These are phyloP conservation scores for Chaunax sp. DNA, from an alignment of 2,797 vertebrate species.

Conservation along the genomic window DNA sequence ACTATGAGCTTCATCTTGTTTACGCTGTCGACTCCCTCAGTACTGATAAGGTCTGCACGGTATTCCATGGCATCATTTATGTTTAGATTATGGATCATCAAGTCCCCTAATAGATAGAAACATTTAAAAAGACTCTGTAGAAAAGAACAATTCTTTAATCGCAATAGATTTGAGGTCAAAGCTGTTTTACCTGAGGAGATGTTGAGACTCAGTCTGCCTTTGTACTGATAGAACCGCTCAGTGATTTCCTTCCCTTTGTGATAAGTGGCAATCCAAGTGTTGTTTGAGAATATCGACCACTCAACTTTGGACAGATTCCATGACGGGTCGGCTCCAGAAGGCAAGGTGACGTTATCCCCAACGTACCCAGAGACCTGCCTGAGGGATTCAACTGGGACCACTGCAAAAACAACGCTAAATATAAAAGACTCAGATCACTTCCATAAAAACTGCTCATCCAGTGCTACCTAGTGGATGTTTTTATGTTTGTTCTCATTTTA, in stretches of 20 bases:
- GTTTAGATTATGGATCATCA: conserved; percentile 47
- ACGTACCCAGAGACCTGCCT: accelerated
- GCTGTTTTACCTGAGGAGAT: conserved; percentile 22
- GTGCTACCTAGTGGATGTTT: no score
- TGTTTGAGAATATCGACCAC: conserved; percentile 66
- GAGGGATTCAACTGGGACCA: accelerated
- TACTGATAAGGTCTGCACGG: not conserved
- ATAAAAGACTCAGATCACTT: not conserved
- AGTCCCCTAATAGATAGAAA: conserved; percentile 41
- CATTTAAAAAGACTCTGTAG: not conserved
- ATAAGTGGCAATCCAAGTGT: conserved; percentile 60
- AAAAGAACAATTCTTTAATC: not conserved
- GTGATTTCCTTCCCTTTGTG: accelerated
- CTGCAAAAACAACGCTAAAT: conserved; percentile 14
- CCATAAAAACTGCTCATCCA: not conserved
- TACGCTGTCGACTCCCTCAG: accelerated
- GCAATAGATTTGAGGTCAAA: not conserved
- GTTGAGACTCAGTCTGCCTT: conserved; percentile 49
- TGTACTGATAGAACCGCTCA: accelerated
- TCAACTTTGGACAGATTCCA: conserved; percentile 18
- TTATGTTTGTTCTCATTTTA: not conserved
- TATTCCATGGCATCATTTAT: conserved; percentile 33
- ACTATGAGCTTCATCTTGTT: conserved; percentile 25
- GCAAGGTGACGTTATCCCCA: conserved; percentile 25
- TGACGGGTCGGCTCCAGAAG: not conserved